phyloP scores from a whole-genome alignment of 1,140 invertebrate species.

The Neoseiulus cucumeris region DNA sequence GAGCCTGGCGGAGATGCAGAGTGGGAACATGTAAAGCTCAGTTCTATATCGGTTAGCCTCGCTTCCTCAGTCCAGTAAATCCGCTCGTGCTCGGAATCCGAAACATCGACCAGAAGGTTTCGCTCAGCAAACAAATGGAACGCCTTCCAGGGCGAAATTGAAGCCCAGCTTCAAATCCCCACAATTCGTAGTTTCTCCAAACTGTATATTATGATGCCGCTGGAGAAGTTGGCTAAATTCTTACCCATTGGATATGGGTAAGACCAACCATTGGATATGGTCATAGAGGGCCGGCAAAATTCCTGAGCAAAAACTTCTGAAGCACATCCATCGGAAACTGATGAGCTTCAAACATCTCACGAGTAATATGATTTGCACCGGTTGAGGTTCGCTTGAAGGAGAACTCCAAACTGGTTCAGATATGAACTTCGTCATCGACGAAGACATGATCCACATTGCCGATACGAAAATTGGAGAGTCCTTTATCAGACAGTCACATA shows the following conservation, averaged over 20 bases:
- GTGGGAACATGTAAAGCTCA: constrained; percentile 77
- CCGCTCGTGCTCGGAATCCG: constrained; percentile 35
- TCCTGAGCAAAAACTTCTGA: constrained; percentile 11
- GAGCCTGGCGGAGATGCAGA: constrained; percentile 93
- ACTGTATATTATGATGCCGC: constrained; percentile 84
- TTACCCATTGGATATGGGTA: too few species aligned
- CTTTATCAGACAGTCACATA: constrained; percentile 92
- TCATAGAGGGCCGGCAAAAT: constrained; percentile 17
- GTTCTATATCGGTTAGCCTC: constrained; percentile 68
- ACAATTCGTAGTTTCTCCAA: constrained; percentile 82
- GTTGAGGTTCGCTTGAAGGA: constrained; percentile 71
- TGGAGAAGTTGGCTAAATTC: constrained; percentile 81
- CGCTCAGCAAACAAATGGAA: constrained; percentile 28
- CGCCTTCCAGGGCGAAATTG: constrained; percentile 77
- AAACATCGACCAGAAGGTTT: constrained; percentile 30
- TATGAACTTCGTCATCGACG: constrained; percentile 97
- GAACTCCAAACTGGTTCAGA: constrained; percentile 95
- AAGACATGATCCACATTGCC: constrained; percentile 98
- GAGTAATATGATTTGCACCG: constrained; percentile 96
- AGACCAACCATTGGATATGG: constrained; percentile 46
- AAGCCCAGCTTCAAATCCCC: constrained; percentile 79
- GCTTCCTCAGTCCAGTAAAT: constrained; percentile 24
- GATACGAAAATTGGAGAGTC: constrained; percentile 99
- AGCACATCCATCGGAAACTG: constrained; percentile 13
- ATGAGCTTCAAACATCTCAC: constrained; percentile 57